Evolutionary conservation across 2,797 vertebrate species (phyloP).

Genomic region (Falco columbarius): DNA sequence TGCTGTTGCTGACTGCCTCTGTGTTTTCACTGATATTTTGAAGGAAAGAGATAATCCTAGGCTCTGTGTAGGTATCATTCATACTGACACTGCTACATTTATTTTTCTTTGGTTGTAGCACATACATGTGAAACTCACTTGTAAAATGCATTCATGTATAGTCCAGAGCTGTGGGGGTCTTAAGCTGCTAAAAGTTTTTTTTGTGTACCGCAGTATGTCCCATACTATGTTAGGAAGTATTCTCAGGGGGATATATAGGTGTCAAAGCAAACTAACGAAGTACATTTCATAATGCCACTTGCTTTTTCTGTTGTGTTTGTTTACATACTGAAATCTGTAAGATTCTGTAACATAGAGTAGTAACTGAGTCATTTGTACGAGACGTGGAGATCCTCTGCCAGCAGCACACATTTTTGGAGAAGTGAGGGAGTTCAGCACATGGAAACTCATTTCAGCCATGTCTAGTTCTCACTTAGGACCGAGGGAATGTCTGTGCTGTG

Average conservation of each 20-base stretch:
- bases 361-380: not conserved
- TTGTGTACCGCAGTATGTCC: not conserved
- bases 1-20: not conserved
- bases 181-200: not conserved
- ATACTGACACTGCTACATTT: not conserved
- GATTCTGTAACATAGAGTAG: not conserved
- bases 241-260: not conserved
- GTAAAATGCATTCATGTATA: not conserved
- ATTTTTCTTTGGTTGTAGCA: not conserved
- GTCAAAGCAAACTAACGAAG: not conserved
- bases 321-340: not conserved
- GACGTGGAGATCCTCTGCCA: not conserved
- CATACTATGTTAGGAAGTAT: not conserved
- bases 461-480: not conserved
- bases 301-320: not conserved
- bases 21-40: not conserved
- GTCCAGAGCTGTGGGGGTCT: not conserved
- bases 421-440: not conserved
- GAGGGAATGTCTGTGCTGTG: not conserved
- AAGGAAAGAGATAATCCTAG: not conserved
- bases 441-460: not conserved
- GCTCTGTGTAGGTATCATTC: not conserved
- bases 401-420: not conserved
- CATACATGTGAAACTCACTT: not conserved
- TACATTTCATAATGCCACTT: not conserved